These are phyloP conservation scores for Acropternis orthonyx DNA, from an alignment of 2,797 vertebrate species.

Conservation along the genomic window DNA sequence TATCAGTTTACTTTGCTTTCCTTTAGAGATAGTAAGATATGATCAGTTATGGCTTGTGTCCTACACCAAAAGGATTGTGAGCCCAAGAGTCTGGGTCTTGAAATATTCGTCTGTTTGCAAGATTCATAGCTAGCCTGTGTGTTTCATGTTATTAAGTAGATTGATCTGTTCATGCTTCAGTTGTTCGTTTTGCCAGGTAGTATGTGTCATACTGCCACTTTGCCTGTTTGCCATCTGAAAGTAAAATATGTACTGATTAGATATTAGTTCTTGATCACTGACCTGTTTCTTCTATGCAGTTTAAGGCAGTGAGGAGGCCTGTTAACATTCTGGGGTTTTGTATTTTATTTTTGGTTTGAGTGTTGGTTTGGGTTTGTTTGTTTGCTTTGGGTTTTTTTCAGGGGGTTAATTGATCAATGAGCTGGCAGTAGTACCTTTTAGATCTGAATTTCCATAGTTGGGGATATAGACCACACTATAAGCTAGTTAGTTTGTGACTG, in stretches of 20 bases:
- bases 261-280: not conserved
- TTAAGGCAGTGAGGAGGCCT: not conserved
- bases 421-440: not conserved
- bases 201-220: not conserved
- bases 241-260: not conserved
- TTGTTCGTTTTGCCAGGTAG: not conserved
- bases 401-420: not conserved
- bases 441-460: not conserved
- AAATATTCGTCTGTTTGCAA: not conserved
- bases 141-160: not conserved
- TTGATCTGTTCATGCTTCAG: not conserved
- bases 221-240: not conserved
- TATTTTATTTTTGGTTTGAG: not conserved
- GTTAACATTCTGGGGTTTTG: not conserved
- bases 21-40: not conserved
- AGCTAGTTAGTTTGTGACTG: not conserved
- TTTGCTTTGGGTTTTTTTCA: not conserved
- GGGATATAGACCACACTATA: not conserved
- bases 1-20: not conserved
- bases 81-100: not conserved
- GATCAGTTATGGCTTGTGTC: not conserved
- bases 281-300: not conserved
- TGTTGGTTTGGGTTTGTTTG: not conserved
- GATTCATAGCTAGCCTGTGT: not conserved
- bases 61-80: not conserved